phyloP scores from a whole-genome alignment of 2,113 vertebrate genomes.

The Origma solitaria region DNA sequence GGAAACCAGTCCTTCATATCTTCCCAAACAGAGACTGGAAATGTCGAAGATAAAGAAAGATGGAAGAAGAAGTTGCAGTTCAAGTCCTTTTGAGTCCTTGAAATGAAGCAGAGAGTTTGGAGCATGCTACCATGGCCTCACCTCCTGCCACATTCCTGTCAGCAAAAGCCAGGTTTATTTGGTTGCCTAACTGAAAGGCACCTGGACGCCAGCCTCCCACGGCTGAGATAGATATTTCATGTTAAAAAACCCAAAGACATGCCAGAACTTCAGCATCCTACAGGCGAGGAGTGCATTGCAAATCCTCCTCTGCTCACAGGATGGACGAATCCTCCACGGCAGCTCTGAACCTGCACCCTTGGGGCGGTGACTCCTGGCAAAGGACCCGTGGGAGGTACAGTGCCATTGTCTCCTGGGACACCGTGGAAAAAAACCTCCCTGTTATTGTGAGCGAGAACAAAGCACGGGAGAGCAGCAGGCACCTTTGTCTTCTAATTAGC shows the following conservation, averaged over 20 bases:
- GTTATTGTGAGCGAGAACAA: background rate
- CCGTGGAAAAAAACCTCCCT: background rate
- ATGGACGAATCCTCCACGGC: background rate
- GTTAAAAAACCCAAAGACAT: background rate
- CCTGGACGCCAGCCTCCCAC: background rate
- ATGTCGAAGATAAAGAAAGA: background rate
- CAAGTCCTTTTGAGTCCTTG: background rate
- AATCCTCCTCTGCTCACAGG: background rate
- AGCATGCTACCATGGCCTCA: background rate
- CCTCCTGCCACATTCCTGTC: background rate
- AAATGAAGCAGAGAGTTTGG: background rate
- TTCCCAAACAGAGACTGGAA: background rate
- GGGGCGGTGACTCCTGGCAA: background rate
- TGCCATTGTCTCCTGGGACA: background rate
- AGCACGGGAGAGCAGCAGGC: background rate
- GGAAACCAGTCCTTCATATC: background rate
- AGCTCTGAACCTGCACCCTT: background rate
- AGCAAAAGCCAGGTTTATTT: background rate
- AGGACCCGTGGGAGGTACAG: background rate
- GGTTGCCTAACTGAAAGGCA: background rate
- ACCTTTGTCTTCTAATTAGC: constrained; percentile 52
- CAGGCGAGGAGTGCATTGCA: background rate
- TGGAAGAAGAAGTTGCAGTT: background rate
- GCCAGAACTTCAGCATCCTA: background rate
- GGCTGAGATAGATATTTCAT: background rate